Evolutionary conservation across 2,888 invertebrate species (phyloP).

Genomic region (Griposia aprilina): DNA sequence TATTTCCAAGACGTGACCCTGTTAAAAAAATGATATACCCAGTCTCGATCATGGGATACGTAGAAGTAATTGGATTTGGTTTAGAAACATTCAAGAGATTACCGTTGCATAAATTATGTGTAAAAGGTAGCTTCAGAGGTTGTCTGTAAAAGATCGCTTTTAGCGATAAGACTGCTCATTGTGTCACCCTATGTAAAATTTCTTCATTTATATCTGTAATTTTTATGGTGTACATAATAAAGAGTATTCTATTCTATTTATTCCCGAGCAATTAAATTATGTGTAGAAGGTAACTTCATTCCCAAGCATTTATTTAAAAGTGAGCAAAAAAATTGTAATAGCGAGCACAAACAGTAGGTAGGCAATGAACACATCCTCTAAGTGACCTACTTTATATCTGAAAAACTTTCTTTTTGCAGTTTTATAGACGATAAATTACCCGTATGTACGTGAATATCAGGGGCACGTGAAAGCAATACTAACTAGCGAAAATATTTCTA

Average conservation of each 20-base stretch:
- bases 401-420: constrained; percentile 30
- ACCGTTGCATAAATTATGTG: neutral
- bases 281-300: neutral
- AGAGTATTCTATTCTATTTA: too few species aligned
- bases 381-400: constrained; percentile 26
- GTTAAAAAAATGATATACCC: neutral
- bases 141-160: too few species aligned
- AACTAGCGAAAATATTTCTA: constrained; percentile 47
- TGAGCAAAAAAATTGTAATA: neutral
- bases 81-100: neutral
- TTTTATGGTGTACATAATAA: too few species aligned
- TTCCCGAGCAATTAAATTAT: too few species aligned
- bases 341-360: neutral
- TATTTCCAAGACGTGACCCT: neutral
- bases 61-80: neutral
- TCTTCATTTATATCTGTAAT: too few species aligned
- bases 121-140: neutral
- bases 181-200: too few species aligned
- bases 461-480: constrained; percentile 39
- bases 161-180: too few species aligned
- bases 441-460: constrained; percentile 40
- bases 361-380: neutral
- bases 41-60: neutral
- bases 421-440: constrained; percentile 24
- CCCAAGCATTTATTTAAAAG: neutral